phyloP scores from a whole-genome alignment of 2,113 vertebrate genomes.

The Neogobius melanostomus region DNA sequence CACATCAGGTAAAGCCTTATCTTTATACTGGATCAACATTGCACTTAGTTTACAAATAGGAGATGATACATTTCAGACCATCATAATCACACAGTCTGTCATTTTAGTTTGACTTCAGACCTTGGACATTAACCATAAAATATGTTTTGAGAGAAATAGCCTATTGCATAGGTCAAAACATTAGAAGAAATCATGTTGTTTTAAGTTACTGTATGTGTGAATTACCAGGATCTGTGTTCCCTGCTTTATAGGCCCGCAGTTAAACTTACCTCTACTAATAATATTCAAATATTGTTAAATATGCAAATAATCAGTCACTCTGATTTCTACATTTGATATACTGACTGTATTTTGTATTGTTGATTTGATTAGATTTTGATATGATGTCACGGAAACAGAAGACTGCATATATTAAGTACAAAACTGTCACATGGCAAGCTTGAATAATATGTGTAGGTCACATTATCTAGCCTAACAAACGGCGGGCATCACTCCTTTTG shows the following conservation, averaged over 20 bases:
- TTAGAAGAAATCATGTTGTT: constrained; percentile 21
- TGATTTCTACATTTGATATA: constrained; percentile 12
- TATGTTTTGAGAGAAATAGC: constrained; percentile 27
- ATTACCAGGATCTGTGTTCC: constrained; percentile 43
- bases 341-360: constrained; percentile 42
- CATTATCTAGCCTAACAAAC: constrained; percentile 35
- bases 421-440: constrained; percentile 41
- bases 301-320: constrained; percentile 51
- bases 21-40: constrained; percentile 28
- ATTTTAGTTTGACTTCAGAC: constrained; percentile 31
- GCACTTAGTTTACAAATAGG: constrained; percentile 20
- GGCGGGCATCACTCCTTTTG: constrained; percentile 55
- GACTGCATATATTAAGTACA: constrained; percentile 63
- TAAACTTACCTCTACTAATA: constrained; percentile 60
- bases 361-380: constrained; percentile 40
- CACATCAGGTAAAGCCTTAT: constrained; percentile 27
- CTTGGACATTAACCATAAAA: constrained; percentile 29
- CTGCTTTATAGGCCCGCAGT: constrained; percentile 36
- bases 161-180: constrained; percentile 31
- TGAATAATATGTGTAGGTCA: constrained; percentile 11
- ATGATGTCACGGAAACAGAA: constrained; percentile 67
- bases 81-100: constrained; percentile 36
- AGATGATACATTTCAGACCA: constrained; percentile 41
- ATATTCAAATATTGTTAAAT: constrained; percentile 64
- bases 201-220: constrained; percentile 21